Percentiles rank a stretch among this genome's conserved stretches.
phyloP scores from a whole-genome alignment of 2,888 invertebrate species.

The Brachylomia viminalis region DNA sequence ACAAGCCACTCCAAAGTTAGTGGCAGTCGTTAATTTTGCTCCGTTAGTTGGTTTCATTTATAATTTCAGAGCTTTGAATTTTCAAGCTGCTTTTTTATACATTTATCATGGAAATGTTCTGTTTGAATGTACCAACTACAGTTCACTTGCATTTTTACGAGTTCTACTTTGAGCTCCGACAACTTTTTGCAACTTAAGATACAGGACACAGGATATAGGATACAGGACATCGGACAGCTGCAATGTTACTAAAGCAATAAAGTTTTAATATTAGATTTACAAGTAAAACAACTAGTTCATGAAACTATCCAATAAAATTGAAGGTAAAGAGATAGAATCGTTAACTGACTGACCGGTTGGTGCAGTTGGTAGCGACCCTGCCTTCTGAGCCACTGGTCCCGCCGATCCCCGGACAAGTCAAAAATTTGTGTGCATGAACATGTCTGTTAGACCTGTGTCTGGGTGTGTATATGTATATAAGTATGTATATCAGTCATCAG shows the following conservation, averaged over 20 bases:
- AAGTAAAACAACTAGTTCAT: slow-evolving; percentile 15
- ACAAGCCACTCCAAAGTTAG: slow-evolving; percentile 29
- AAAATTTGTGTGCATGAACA: no score
- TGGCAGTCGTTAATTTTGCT: slow-evolving; percentile 22
- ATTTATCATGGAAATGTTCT: slow-evolving; percentile 44
- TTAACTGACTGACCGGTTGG: no score
- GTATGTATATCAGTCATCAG: no score
- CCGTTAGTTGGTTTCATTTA: slow-evolving; percentile 42
- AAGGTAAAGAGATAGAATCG: slow-evolving; percentile 34
- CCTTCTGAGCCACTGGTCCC: no score
- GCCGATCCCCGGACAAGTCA: no score
- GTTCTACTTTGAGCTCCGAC: slow-evolving; percentile 18
- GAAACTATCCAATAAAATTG: slow-evolving; percentile 41
- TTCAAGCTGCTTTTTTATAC: slow-evolving; percentile 31
- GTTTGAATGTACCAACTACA: slow-evolving; percentile 24
- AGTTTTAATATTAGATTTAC: background rate
- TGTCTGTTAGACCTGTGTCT: no score
- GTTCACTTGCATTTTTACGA: slow-evolving; percentile 28
- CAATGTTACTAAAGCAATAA: background rate
- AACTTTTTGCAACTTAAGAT: slow-evolving; percentile 23
- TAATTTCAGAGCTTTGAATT: slow-evolving; percentile 47
- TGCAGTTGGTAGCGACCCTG: no score
- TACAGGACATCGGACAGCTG: slow-evolving; percentile 15
- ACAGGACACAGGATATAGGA: no score
- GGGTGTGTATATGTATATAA: no score